A percentile compares a stretch with the other conserved stretches of the same genome.
Conservation (phyloP, 2,113 vertebrate genomes). For the Calidris pygmaea region DNA sequence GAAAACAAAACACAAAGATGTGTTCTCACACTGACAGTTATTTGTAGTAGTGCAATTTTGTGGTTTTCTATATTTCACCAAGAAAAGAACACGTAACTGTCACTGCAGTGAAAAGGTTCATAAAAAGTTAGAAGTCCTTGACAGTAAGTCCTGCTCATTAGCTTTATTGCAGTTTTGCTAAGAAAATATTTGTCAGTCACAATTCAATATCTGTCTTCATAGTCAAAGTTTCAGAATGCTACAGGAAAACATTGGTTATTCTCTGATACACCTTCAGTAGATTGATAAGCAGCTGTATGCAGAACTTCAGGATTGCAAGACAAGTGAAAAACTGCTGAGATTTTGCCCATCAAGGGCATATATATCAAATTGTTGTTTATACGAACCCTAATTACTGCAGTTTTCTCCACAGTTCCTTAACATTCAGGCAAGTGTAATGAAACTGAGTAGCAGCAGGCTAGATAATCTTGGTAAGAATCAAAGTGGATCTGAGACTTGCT, state of each 20-base stretch:
- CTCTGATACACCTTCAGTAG: neutral
- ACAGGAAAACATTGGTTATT: neutral
- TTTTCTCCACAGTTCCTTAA: neutral
- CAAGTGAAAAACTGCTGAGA: neutral
- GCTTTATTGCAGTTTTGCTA: neutral
- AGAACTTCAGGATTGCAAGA: neutral
- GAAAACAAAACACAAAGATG: neutral
- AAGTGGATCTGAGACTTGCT: neutral
- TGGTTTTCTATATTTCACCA: neutral
- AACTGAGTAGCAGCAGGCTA: neutral
- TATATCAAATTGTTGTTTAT: neutral
- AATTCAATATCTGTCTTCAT: neutral
- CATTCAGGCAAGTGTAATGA: neutral
- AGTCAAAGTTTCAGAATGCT: neutral
- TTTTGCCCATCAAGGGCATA: neutral
- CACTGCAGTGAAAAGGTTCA: neutral
- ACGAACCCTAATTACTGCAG: neutral
- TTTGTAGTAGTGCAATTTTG: neutral
- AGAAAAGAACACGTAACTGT: neutral
- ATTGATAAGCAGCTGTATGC: neutral
- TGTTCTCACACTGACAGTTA: neutral
- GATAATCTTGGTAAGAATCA: neutral
- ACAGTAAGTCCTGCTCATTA: neutral
- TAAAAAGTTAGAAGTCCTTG: constrained; percentile 8
- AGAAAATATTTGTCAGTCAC: neutral